These are phyloP conservation scores for Ecliptopera silaceata DNA, from an alignment of 2,888 invertebrate genomes.

Conservation along the genomic window DNA sequence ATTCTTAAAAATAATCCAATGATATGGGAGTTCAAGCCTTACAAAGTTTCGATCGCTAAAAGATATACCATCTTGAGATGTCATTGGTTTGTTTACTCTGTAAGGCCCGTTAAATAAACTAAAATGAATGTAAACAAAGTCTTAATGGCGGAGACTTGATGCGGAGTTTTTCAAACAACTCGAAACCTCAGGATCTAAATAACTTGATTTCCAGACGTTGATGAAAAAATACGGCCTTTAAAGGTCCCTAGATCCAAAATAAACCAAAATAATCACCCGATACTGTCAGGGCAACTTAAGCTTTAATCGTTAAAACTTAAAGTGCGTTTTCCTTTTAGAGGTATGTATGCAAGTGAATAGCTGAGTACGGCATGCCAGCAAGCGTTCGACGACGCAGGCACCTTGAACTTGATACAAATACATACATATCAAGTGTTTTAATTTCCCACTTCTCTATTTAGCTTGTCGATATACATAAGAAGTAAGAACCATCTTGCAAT, in stretches of 20 bases:
- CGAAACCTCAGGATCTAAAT: constrained; percentile 52
- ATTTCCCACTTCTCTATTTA: constrained; percentile 30
- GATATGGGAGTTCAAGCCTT: background rate
- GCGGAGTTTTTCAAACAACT: constrained; percentile 44
- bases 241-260: constrained; percentile 64
- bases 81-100: constrained; percentile 21
- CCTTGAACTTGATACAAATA: constrained; percentile 55
- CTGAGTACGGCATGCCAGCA: constrained; percentile 47
- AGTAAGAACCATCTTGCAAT: background rate
- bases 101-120: constrained; percentile 24
- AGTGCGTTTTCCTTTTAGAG: constrained; percentile 32
- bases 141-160: constrained; percentile 55
- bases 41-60: background rate
- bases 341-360: constrained; percentile 39
- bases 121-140: constrained; percentile 48
- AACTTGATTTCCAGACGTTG: constrained; percentile 59
- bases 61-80: background rate
- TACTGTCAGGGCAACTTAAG: constrained; percentile 40
- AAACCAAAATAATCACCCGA: constrained; percentile 41
- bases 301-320: constrained; percentile 40
- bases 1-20: constrained; percentile 5
- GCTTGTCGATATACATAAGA: constrained; percentile 6
- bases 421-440: constrained; percentile 41
- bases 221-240: constrained; percentile 61
- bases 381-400: constrained; percentile 26